Conservation (phyloP, 1,140 invertebrate genomes). For the Cyrtorhinus lividipennis region DNA sequence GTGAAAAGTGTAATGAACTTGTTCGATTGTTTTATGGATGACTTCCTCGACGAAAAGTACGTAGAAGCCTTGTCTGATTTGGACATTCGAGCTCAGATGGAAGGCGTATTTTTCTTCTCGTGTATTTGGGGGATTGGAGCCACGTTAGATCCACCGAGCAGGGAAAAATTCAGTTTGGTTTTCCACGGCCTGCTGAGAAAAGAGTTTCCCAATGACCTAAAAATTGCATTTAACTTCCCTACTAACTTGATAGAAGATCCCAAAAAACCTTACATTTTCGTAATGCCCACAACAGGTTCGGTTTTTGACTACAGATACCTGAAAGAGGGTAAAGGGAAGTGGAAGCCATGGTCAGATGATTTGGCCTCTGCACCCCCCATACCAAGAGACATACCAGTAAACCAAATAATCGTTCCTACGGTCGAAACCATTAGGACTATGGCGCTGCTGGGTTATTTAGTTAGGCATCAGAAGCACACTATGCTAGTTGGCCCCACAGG, state of each 20-base stretch:
- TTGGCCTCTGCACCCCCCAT: constrained; percentile 61
- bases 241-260: constrained; percentile 36
- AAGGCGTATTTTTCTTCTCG: constrained; percentile 84
- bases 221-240: constrained; percentile 33
- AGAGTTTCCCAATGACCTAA: constrained; percentile 46
- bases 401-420: constrained; percentile 88
- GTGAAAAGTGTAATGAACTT: constrained; percentile 71
- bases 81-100: constrained; percentile 58
- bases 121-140: constrained; percentile 83
- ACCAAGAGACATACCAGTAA: constrained; percentile 74
- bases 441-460: constrained; percentile 57
- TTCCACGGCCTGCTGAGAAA: constrained; percentile 64
- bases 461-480: constrained; percentile 62
- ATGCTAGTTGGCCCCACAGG: constrained; percentile 84
- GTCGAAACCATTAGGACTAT: constrained; percentile 73
- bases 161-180: constrained; percentile 63
- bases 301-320: constrained; percentile 85
- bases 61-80: constrained; percentile 50
- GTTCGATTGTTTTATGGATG: constrained; percentile 76
- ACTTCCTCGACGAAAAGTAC: constrained; percentile 67
- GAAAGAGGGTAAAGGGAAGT: constrained; percentile 75
- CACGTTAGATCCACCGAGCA: constrained; percentile 52
- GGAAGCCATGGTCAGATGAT: constrained; percentile 82
- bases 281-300: constrained; percentile 59
- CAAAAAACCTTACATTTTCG: constrained; percentile 57